Evolutionary conservation across 53 echinoderm and acorn worm species (phyloP), one percentile per base, ranked within the genome.

Genomic region (Hippasteria phrygiana): DNA sequence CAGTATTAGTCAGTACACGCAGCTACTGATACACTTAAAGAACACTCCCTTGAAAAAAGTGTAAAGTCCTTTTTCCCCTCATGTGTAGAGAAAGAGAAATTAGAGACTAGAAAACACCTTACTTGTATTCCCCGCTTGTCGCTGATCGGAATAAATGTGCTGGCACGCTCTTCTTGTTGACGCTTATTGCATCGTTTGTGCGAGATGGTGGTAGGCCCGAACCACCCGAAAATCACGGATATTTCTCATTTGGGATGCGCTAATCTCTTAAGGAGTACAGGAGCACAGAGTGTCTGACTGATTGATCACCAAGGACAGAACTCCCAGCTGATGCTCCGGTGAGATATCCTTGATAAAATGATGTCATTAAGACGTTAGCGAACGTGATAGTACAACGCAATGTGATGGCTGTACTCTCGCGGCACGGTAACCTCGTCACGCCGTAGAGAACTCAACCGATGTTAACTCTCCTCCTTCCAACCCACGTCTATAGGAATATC

Each of bases 341-440:
- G 24, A 48, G 85, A 85, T 75, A 75, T 75, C 75, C 75, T 48
- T 75, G 75, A 75, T 85, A 85, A 85, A 70, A 70, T 51, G 69
- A 70, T 83, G 51, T 70, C 71, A 70, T 70, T 85, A 71, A 17
- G 85, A 85, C 50, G 71, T 35, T 71, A 3, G 22, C n/a, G 35
- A 37, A 85, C 85, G 85, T 85, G 85, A 85, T 3, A 27, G 59
- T 55, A 48, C 37, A 56, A 13, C 20, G n/a, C 78, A 78, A 78
- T 78, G 35, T 51, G 18, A 51, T 31, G 27, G 53, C 32, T 41
- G 43, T 27, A 3, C 43, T 41, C 73, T 73, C 14, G 4, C 41
- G 9, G 43, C 41, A 40, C 43, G 12, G 43, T 40, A 40, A 43
- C 28, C 73, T 22, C 43, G 42, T 20, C 69, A 33, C 37, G 69